Evolutionary conservation across 1,140 invertebrate species (phyloP), one percentile per base, ranked within the genome.

Genomic region (Megalopta genalis): DNA sequence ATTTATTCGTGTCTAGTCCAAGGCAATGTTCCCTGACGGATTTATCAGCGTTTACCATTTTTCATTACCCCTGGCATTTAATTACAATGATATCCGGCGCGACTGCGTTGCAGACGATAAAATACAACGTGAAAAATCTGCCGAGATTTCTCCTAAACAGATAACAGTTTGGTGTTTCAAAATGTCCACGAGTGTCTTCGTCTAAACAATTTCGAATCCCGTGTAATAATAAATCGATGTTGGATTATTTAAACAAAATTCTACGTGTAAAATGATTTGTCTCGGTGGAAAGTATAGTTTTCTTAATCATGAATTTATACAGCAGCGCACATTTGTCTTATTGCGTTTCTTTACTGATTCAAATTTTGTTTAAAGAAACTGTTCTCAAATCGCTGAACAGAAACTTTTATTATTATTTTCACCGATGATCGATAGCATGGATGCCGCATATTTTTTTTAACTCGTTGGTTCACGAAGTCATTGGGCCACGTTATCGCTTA

Each of bases 41-140:
- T 63, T 71, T 64, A 77, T 77, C 76, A 14, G 27, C 16, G 9
- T 42, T 7, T 10, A 37, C 14, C 7, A 42, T 62, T 77, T 77
- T 77, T 64, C 59, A 42, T 71, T 59, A 32, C 68, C 46, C 67
- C 2, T 0, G 1, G 23, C 32, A 8, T 16, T 37, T 71, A 71
- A 77, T 71, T 77, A 12, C 9, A 71, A 63, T 7, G 21, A 32
- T n/a, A 25, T 8, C 52, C 3, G 23, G n/a, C 46, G 18, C 14
- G 37, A 64, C 8, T 42, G 32, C 64, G 12, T 59, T 9, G n/a
- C 73, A 65, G n/a, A 42, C 63, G 3, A 59, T n/a, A 37, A 18
- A 42, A 76, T 67, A 46, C 23, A 68, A 59, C 21, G 16, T 37
- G 0, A 75, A 18, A 14, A 25, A 23, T 75, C 73, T 57, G 49